phyloP scores from a whole-genome alignment of 1,140 invertebrate species.

The Drosophila subobscura region DNA sequence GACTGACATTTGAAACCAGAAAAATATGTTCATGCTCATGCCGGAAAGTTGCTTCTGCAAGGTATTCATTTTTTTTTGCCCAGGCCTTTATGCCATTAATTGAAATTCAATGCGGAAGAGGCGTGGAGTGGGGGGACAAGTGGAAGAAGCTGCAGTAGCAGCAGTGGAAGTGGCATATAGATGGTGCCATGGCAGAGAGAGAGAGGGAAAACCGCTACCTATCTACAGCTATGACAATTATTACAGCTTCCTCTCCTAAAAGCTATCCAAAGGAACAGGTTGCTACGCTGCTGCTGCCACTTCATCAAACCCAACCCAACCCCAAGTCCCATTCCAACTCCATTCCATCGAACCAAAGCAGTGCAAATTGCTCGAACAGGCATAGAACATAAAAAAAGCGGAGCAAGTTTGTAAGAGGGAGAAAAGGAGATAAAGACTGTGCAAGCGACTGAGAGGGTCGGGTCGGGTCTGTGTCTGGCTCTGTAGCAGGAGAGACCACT shows the following conservation, averaged over 20 bases:
- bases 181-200: slow-evolving; percentile 24
- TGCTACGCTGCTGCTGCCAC: slow-evolving; percentile 25
- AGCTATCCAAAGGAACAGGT: slow-evolving; percentile 41
- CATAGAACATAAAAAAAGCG: slow-evolving; percentile 64
- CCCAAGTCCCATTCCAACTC: background rate
- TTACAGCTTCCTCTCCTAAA: slow-evolving; percentile 46
- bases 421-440: slow-evolving; percentile 19
- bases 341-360: slow-evolving; percentile 33
- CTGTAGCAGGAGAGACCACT: slow-evolving; percentile 41
- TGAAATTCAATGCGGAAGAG: slow-evolving; percentile 75
- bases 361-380: slow-evolving; percentile 64
- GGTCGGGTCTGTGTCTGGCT: slow-evolving; percentile 8
- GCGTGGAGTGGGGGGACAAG: background rate
- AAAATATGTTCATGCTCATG: slow-evolving; percentile 35
- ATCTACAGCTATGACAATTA: slow-evolving; percentile 66
- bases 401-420: slow-evolving; percentile 57
- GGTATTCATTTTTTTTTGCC: slow-evolving; percentile 17
- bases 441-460: slow-evolving; percentile 3
- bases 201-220: slow-evolving; percentile 54
- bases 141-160: background rate
- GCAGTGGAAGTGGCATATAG: too few relatives aligned
- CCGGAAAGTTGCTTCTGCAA: slow-evolving; percentile 35
- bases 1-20: slow-evolving; percentile 76
- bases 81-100: slow-evolving; percentile 57
- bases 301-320: slow-evolving; percentile 4